Base-by-base conservation (phyloP, 2,888 invertebrate genomes). In the Aleiodes testaceus region DNA sequence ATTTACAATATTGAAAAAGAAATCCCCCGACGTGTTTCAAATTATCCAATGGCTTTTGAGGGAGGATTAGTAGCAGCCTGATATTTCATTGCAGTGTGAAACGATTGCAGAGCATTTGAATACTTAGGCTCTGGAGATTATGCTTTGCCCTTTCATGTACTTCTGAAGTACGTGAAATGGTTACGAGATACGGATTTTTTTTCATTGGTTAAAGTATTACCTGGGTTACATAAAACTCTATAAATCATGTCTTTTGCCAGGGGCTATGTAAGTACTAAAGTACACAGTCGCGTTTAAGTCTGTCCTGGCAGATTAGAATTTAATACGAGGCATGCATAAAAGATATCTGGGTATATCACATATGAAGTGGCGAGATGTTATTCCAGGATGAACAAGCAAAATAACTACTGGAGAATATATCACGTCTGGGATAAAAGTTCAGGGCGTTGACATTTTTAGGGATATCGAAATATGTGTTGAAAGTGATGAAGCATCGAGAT, bases 241-340 rank as follows among this genome's bases (percentile, higher is more conserved):
- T 70, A 70, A 70, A 70, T 70, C 69, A 70, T 47, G 64, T 52
- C 66, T 63, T 44, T n/a, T 20, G 14, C 4, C 18, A 61, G 30
- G 30, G 20, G 53, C 30, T 36, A 68, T 61, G 61, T 68, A 61
- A 68, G 47, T 59, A 59, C 20, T 16, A 30, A 42, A 20, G 42
- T 61, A 63, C 63, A 61, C 22, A 49, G 42, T 22, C 18, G 18
- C 12, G 26, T 55, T 18, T 52, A 70, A 63, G 63, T 22, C 26
- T 70, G 18, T 18, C 36, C 14, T 70, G 65, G 66, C 65, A 55
- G 66, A 70, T 70, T 70, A 66, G 42, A 66, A 66, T 70, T 70
- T 70, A 70, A 59, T 70, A 49, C 49, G 47, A 65, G 30, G 47
- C 42, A 70, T 66, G 59, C 70, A 70, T 49, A 42, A 65, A 66